Evolutionary conservation across 2,113 vertebrate species (phyloP).

Genomic region (Leptosomus discolor): DNA sequence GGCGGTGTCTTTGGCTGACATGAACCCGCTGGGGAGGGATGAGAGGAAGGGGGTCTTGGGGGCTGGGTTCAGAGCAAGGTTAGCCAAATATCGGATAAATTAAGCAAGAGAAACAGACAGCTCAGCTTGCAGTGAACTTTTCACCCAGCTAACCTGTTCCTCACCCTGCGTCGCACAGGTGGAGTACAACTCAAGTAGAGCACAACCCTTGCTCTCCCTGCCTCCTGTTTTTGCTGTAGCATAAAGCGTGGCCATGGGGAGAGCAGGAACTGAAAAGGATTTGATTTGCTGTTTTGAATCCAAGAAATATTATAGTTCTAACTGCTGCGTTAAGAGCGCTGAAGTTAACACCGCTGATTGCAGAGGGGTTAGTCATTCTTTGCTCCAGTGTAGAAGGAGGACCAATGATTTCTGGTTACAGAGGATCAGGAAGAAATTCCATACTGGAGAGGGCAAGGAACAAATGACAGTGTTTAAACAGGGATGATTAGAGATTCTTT

Average conservation of each 20-base stretch:
- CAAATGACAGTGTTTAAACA: neutral
- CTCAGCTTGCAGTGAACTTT: conserved; percentile 84
- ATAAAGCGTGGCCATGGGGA: neutral
- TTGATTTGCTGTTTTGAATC: neutral
- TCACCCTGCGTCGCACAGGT: conserved; percentile 80
- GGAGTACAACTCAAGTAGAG: conserved; percentile 63
- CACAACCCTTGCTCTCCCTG: neutral
- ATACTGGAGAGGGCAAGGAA: neutral
- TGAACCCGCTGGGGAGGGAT: conserved; percentile 59
- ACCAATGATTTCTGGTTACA: neutral
- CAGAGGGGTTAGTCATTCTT: neutral
- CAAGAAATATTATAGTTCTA: neutral
- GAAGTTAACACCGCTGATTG: neutral
- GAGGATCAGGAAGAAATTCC: neutral
- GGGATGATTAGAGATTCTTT: neutral
- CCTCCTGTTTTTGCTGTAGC: neutral
- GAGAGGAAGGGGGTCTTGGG: conserved; percentile 80
- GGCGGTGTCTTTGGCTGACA: conserved; percentile 62
- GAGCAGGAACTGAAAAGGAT: neutral
- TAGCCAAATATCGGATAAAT: conserved; percentile 98
- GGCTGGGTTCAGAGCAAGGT: conserved; percentile 94
- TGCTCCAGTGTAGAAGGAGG: neutral
- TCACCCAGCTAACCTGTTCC: conserved; percentile 82
- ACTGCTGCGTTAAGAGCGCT: neutral
- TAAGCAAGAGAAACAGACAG: conserved; percentile 83